Conservation (phyloP, 2,113 vertebrate species). For the Ctenomys sociabilis region DNA sequence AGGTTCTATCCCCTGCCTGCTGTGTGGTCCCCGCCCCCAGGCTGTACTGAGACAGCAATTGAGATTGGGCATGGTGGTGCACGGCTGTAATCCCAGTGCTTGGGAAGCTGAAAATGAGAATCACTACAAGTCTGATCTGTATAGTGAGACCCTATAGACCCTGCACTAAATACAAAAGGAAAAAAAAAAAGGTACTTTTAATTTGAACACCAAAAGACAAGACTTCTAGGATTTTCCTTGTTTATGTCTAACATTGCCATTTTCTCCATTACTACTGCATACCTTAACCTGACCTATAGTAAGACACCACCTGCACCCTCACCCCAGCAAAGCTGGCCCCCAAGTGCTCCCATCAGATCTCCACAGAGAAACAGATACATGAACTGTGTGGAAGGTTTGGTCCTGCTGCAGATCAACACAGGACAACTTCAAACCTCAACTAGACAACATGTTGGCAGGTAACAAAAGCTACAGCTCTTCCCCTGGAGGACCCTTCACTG, state of each 20-base stretch:
- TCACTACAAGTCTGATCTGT: no score
- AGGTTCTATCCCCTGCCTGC: no score
- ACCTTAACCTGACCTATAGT: background rate
- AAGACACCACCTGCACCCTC: background rate
- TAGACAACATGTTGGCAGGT: background rate
- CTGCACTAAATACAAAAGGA: no score
- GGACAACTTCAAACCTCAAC: background rate
- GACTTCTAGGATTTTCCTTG: background rate
- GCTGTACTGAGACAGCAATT: no score
- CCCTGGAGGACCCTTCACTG: background rate
- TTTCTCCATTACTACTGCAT: background rate
- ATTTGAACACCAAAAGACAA: slow-evolving; percentile 19
- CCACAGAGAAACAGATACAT: background rate
- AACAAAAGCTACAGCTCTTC: background rate
- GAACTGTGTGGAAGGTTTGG: background rate
- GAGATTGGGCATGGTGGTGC: no score
- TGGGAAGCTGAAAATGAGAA: no score
- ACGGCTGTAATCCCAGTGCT: no score
- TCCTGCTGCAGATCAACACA: background rate
- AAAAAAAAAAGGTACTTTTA: background rate
- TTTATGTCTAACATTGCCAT: background rate
- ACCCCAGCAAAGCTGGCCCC: background rate
- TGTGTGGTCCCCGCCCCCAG: no score
- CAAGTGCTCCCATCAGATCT: background rate
- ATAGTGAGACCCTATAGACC: no score